phyloP scores from a whole-genome alignment of 1,140 invertebrate species.

The Aphelenchoides fujianensis region DNA sequence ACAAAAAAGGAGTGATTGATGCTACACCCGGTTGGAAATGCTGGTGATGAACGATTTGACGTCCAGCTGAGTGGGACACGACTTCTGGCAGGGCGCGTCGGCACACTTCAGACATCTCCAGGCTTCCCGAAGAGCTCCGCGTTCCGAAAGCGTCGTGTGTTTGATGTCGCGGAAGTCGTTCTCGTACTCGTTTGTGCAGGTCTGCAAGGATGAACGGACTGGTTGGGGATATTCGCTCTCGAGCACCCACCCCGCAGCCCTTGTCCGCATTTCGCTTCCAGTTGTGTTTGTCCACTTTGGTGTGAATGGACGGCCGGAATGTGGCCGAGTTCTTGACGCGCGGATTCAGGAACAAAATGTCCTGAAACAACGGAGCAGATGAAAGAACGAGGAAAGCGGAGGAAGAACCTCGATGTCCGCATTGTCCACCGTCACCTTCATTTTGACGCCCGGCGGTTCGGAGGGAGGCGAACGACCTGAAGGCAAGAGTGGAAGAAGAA shows the following conservation, averaged over 20 bases:
- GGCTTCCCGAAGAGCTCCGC: constrained; percentile 85
- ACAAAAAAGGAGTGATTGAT: constrained; percentile 8
- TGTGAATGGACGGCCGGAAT: constrained; percentile 75
- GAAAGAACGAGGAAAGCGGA: background rate
- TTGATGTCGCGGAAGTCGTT: constrained; percentile 97
- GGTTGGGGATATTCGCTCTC: background rate
- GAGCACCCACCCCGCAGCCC: constrained; percentile 74
- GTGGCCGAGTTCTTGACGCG: constrained; percentile 73
- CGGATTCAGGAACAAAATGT: constrained; percentile 80
- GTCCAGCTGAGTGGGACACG: constrained; percentile 93
- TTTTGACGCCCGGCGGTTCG: background rate
- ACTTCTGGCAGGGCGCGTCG: constrained; percentile 96
- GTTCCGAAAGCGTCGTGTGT: constrained; percentile 89
- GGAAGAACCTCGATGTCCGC: constrained; percentile 12
- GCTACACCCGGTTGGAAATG: constrained; percentile 81
- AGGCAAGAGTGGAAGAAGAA: background rate
- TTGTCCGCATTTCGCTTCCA: constrained; percentile 90
- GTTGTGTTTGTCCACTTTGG: constrained; percentile 81
- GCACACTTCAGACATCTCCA: constrained; percentile 82
- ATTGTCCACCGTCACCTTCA: constrained; percentile 7
- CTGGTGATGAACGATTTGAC: constrained; percentile 93
- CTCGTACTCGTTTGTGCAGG: constrained; percentile 69
- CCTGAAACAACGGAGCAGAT: constrained; percentile 71
- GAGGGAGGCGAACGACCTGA: background rate
- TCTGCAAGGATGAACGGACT: constrained; percentile 66